Conservation (phyloP, 2,888 invertebrate genomes). For the Plagodis pulveraria region DNA sequence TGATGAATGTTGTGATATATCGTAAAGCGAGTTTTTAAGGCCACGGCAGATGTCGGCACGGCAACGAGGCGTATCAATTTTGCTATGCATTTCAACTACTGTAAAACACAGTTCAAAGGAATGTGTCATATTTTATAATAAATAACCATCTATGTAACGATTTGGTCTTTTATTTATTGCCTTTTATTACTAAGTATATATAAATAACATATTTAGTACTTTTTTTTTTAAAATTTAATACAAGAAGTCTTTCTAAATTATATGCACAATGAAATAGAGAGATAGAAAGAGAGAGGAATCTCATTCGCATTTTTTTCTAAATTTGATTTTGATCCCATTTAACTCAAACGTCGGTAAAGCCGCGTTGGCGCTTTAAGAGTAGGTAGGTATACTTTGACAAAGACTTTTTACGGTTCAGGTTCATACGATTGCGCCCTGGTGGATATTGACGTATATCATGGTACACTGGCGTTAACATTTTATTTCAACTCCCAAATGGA, state of each 20-base stretch:
- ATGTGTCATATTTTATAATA: constrained; percentile 86
- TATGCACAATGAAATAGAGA: too few relatives aligned
- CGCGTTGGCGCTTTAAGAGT: too few relatives aligned
- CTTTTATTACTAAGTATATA: not conserved
- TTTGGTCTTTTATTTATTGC: constrained; percentile 52
- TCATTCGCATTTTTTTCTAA: too few relatives aligned
- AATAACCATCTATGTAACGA: constrained; percentile 84
- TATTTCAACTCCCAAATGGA: too few relatives aligned
- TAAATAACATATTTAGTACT: not conserved
- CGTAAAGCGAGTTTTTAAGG: constrained; percentile 14
- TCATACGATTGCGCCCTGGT: too few relatives aligned
- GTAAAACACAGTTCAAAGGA: constrained; percentile 82
- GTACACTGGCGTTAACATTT: too few relatives aligned
- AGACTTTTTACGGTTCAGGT: too few relatives aligned
- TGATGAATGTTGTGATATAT: constrained; percentile 68
- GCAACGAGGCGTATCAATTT: constrained; percentile 60
- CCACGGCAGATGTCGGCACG: constrained; percentile 47
- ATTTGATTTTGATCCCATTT: too few relatives aligned
- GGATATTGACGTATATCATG: too few relatives aligned
- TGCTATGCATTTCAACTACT: constrained; percentile 82
- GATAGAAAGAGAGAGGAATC: too few relatives aligned
- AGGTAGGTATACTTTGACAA: too few relatives aligned
- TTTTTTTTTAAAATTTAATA: not conserved
- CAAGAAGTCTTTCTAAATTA: not conserved
- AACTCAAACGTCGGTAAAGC: too few relatives aligned